Evolutionary conservation across 1,140 invertebrate species (phyloP), one percentile per base, ranked within the genome.

Genomic region (Drosophila burlai): DNA sequence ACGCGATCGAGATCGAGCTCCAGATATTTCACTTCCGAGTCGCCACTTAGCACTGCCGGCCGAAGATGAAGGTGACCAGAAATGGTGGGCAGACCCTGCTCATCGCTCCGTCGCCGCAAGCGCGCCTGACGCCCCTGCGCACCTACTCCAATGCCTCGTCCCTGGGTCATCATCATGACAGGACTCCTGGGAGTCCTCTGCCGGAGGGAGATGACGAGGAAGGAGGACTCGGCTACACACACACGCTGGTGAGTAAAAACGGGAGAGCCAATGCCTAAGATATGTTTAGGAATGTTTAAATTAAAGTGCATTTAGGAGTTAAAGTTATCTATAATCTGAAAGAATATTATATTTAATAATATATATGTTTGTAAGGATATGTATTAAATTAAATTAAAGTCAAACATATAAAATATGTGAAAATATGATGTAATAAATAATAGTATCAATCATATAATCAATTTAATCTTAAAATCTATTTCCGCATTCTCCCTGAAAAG

Each of bases 181-280:
- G 42, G 61, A 69, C 47, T 42, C 67, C 49, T 10, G 61, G 57
- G 2, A 50, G 75, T 29, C 68, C 69, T 3, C n/a, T 73, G 40
- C 38, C n/a, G 29, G 63, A 77, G 5, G 92, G 91, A 31, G 94
- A 94, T 73, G 94, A 95, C 72, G 95, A 95, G 59, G 94, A 94
- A 57, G 96, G 67, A 4, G 67, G 96, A 54, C 92, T 97, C 75
- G 96, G 96, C 40, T 97, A 97, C 84, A 96, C 96, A 83, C 96
- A 97, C 86, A 97, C 96, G 52, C 95, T 97, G 95, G 96, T 97
- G 93, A 96, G 96, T 95, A 3, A 55, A n/a, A 11, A 6, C 5
- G 4, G 24, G 16, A 9, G 11, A 36, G 9, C 2, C 10, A 29
- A 29, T n/a, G 16, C 10, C 2, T 0, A 11, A 1, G 3, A 7